Evolutionary conservation across 2,888 invertebrate species (phyloP), one percentile per base, ranked within the genome.

Genomic region (Heliconius erato): DNA sequence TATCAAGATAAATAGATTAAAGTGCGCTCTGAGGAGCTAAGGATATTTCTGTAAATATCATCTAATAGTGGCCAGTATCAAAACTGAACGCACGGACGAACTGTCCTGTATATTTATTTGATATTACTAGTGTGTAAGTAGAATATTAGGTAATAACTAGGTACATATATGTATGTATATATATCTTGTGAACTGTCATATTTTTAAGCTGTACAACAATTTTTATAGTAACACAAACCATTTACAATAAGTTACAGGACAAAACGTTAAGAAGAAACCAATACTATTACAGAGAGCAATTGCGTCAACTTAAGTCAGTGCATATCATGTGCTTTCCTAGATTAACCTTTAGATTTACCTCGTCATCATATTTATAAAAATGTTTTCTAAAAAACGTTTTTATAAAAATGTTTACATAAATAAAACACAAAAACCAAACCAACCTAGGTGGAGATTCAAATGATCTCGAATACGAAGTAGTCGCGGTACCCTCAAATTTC

Each of bases 361-460:
- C 23, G 23, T 7, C 9, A 23, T 23, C 23, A 6, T 59, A 59
- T 59, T 49, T 19, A 19, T 19, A 49, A 49, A 49, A 0, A 49
- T 49, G 49, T 16, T 49, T 49, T 49, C 49, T 49, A 1, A 49
- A 28, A 28, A 28, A 28, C 28, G 28, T 28, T 28, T 28, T 28
- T 2, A 28, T 28, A 28, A 28, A 28, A 28, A 28, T 28, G 2
- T 28, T 59, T 59, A 40, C n/a, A 71, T n/a, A n/a, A 71, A n/a
- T n/a, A 40, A 71, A 12, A 65, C 23, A 12, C 4, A 65, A 14
- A 63, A 26, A 54, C 3, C 1, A 76, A 76, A 54, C 89, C 89
- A 67, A 95, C 95, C 95, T 95, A 1, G 95, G 95, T 28, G 95
- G 95, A 84, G 95, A 95, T 84, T 96, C 95, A 84, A 96, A 96